phyloP scores from a whole-genome alignment of 2,113 vertebrate species.

The Lanius collurio region DNA sequence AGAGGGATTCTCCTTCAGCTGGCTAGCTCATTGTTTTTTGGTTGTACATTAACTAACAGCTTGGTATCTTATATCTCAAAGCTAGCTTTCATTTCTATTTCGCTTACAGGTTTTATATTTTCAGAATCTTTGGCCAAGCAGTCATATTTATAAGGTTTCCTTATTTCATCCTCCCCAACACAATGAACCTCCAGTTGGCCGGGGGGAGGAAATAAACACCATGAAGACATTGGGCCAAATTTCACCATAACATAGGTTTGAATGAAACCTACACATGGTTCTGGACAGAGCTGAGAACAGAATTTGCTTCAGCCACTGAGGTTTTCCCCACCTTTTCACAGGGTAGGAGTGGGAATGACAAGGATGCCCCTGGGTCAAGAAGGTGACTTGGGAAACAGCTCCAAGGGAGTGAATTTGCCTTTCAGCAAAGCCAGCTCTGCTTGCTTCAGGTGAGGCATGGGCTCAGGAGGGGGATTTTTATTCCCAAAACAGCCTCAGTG shows the following conservation, averaged over 20 bases:
- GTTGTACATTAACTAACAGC: too few species aligned
- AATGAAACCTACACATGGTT: rapidly evolving
- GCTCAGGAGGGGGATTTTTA: too few species aligned
- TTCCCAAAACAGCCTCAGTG: neutral
- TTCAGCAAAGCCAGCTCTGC: neutral
- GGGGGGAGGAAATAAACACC: neutral
- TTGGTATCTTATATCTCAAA: too few species aligned
- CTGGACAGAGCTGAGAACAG: neutral
- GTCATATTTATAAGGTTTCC: too few species aligned
- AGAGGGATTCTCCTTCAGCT: too few species aligned
- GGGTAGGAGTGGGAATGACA: neutral
- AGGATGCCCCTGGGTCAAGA: neutral
- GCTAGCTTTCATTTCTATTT: too few species aligned
- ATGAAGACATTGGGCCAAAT: neutral
- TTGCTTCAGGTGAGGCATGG: neutral
- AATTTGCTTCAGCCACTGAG: neutral
- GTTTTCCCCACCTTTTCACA: neutral
- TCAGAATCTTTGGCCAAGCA: too few species aligned
- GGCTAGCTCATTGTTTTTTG: too few species aligned
- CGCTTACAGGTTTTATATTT: too few species aligned
- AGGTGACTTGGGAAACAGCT: neutral
- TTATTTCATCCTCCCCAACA: too few species aligned
- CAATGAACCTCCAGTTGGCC: neutral
- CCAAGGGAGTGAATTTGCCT: neutral
- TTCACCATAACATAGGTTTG: neutral